These are phyloP conservation scores for Solenodon paradoxus DNA, from an alignment of 2,113 vertebrate species.

Conservation along the genomic window DNA sequence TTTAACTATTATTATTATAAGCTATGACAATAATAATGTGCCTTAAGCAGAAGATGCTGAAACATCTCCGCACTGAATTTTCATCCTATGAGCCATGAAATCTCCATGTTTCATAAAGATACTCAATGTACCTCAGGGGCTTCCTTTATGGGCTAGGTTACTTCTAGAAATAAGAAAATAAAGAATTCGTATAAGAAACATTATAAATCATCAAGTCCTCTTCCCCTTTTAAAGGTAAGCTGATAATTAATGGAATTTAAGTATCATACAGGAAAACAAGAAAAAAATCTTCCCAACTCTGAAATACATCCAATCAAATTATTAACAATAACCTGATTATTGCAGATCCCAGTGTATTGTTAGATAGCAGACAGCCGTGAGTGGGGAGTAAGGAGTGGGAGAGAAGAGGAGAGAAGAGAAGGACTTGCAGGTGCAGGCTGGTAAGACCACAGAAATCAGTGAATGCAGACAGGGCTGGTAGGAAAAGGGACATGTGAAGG, in stretches of 20 bases:
- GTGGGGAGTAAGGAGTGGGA: too few species aligned
- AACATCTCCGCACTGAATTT: background rate
- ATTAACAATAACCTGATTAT: background rate
- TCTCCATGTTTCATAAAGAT: background rate
- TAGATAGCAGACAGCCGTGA: too few species aligned
- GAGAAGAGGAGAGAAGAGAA: too few species aligned
- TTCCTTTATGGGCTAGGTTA: background rate
- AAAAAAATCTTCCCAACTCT: background rate
- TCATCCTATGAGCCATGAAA: background rate
- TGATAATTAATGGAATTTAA: conserved; percentile 26
- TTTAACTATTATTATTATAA: background rate
- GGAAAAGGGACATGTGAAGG: too few species aligned
- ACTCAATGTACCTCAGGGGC: background rate
- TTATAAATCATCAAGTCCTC: background rate
- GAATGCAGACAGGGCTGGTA: too few species aligned
- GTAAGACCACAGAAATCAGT: too few species aligned
- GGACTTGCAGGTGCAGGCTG: too few species aligned
- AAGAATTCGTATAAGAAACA: background rate
- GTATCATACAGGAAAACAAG: background rate
- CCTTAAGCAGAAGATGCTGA: background rate
- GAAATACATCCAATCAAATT: background rate
- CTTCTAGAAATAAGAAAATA: background rate
- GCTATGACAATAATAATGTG: background rate
- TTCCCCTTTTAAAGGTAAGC: background rate
- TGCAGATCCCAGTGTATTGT: too few species aligned